Percentiles rank a stretch among this genome's conserved stretches.
phyloP scores from a whole-genome alignment of 2,113 vertebrate species.

The Phalacrocorax carbo region DNA sequence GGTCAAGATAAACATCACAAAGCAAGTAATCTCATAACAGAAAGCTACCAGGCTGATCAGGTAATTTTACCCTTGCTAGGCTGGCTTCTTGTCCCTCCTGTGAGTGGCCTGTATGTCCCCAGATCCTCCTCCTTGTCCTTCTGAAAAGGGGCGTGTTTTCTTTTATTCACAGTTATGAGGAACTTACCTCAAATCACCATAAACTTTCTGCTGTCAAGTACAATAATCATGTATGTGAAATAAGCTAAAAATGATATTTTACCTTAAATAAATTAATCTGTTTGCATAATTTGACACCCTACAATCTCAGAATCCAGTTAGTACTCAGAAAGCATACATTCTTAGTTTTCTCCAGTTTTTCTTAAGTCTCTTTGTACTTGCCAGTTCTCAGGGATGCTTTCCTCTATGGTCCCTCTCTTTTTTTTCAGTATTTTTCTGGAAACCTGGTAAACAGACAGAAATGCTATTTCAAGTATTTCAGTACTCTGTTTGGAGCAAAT shows the following conservation, averaged over 20 bases:
- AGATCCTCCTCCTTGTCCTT: not conserved
- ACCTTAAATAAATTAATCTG: not conserved
- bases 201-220: not conserved
- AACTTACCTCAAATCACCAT: no score
- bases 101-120: not conserved
- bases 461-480: not conserved
- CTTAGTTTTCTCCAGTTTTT: not conserved
- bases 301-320: not conserved
- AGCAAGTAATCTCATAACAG: not conserved
- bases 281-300: not conserved
- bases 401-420: not conserved
- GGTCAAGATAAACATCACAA: not conserved
- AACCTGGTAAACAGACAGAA: not conserved
- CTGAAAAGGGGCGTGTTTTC: not conserved
- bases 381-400: not conserved
- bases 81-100: not conserved
- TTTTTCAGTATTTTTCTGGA: not conserved
- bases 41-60: not conserved
- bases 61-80: rapidly evolving
- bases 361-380: not conserved
- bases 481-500: not conserved
- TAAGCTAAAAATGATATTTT: not conserved
- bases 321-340: not conserved
- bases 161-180: not conserved
- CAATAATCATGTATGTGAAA: not conserved